Evolutionary conservation across 2,888 invertebrate species (phyloP), one percentile per base, ranked within the genome.

Genomic region (Mellilla xanthometata): DNA sequence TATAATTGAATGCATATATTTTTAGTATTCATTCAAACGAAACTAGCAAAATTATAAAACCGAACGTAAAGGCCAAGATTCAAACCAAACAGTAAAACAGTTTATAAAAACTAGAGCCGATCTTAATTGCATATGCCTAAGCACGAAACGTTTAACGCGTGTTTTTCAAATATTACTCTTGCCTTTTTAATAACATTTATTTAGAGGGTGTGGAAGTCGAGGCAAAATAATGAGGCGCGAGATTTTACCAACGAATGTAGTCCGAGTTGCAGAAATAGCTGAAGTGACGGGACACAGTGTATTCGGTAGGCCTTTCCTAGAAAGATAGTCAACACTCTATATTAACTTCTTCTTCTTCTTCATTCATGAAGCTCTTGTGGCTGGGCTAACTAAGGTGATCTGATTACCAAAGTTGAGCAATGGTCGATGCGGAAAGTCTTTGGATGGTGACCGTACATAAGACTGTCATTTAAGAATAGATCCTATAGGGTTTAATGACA

Each of bases 161-260:
- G 64, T 75, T 76, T 81, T 74, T 69, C 79, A 81, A 81, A 77
- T 78, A 80, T 81, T 77, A 80, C 80, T 81, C 63, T 73, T 72
- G 60, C 76, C 66, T 81, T 82, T 85, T 82, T 85, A 76, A 80
- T 79, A 80, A 72, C 68, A 77, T 82, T 82, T 80, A 77, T 79
- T 76, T 76, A 68, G 65, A 62, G 55, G 65, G 69, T 68, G 68
- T 68, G 65, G 65, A 24, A 65, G 62, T 75, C 63, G 72, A 72
- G 70, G 77, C 61, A 65, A 81, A 84, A 82, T 86, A 87, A 87
- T 79, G 86, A 85, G 81, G 82, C 62, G 73, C 70, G 68, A 69
- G 72, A 75, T 77, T 68, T 72, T 70, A 63, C 59, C 39, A 36
- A 38, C 52, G 42, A 52, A 49, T 43, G 38, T 39, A 35, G 46